Base-by-base conservation (phyloP, 2,797 vertebrate species). In the Melanotaenia nigrans region DNA sequence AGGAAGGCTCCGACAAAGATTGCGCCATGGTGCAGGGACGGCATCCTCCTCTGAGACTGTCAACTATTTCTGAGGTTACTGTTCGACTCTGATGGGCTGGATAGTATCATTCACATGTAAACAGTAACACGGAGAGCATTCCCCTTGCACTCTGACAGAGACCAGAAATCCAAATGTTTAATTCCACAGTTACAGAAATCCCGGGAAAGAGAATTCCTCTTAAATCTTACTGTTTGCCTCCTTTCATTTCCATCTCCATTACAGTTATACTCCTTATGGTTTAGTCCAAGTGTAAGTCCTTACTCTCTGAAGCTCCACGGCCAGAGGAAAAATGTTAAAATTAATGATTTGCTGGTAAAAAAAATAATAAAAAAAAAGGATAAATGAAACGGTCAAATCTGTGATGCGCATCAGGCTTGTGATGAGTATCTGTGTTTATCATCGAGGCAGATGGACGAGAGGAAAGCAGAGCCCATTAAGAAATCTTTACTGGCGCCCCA, bases 1-100 rank as follows among this genome's bases (percentile, higher is more conserved):
- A 95, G 93, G 87, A 95, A 95, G 80, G 93, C 91, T 75, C 95
- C 95, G 28, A 94, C 72, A 63, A 95, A 93, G 79, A 95, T 94
- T 74, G 94, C 90, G 71, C 93, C 94, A 47, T 95, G 94, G 75
- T 95, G 94, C 76, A 95, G 83, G 60, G 94, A 95, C 84, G 94
- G 94, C 95, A 95, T 95, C 75, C 71, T 93, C 85, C 75, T 85
- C 61, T 42, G 14, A 75, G 73, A 62, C 65, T 1, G 55, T 25
- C 61, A 61, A 35, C 57, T 58, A 49, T 42, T 5, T 61, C 77
- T 57, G 74, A 73, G 72, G 75, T 67, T 68, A 73, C 70, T 68
- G 68, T 75, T 56, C 2, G 77, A 65, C 82, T 80, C 73, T 36
- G 78, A 71, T 51, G 1, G 40, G 74, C 70, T 75, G 81, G 83